Evolutionary conservation across 2,113 vertebrate species (phyloP).

Genomic region (Tretioscincus oriximinensis): DNA sequence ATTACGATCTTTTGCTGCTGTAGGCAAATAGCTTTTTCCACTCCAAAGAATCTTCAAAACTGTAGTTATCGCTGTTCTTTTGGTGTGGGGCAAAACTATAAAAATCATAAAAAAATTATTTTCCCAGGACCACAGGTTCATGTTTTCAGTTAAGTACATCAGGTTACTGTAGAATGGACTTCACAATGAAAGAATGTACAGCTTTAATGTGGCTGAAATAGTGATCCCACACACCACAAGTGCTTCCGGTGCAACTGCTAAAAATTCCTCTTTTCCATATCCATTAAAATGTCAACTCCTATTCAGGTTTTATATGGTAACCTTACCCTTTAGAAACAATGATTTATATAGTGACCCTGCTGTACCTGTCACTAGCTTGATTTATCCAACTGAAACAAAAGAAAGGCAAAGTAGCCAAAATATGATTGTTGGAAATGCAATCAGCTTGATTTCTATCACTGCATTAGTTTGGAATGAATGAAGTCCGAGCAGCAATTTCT

Average conservation of each 20-base stretch:
- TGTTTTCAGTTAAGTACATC: too few relatives aligned
- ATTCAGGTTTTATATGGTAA: not conserved
- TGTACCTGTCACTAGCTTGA: not conserved
- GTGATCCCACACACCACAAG: too few relatives aligned
- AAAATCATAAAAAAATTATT: not conserved
- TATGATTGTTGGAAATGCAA: not conserved
- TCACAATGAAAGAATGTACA: not conserved
- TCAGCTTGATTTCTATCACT: not conserved
- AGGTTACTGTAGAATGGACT: not conserved
- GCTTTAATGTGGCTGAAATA: too few relatives aligned
- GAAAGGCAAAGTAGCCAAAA: not conserved
- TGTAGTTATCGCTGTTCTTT: not conserved
- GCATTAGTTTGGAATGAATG: not conserved
- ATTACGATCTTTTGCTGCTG: not conserved
- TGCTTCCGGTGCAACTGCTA: too few relatives aligned
- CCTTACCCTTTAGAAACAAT: not conserved
- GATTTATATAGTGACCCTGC: not conserved
- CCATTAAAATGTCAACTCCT: too few relatives aligned
- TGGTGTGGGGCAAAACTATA: not conserved
- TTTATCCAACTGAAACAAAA: not conserved
- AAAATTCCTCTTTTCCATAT: too few relatives aligned
- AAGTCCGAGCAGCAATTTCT: not conserved
- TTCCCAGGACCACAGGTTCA: not conserved
- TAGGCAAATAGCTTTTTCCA: not conserved
- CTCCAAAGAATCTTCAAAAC: not conserved